These are phyloP conservation scores for Leptodactylus fuscus DNA, from an alignment of 2,113 vertebrate genomes.

Conservation along the genomic window DNA sequence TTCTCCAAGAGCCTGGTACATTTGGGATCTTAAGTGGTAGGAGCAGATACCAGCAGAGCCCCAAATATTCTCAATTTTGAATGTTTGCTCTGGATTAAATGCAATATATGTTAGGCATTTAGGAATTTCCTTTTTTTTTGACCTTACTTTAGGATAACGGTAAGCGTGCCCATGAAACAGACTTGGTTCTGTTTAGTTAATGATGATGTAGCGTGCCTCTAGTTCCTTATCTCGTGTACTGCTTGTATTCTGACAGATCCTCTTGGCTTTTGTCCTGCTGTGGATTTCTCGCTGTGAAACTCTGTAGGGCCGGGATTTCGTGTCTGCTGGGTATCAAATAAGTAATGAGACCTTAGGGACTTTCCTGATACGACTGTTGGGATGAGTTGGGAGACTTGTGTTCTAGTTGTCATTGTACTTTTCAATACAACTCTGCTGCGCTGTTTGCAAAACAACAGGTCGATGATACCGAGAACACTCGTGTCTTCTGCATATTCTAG, in stretches of 20 bases:
- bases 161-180: no score
- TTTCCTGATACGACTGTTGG: conserved; percentile 30
- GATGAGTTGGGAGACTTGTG: conserved; percentile 17
- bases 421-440: neutral
- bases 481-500: neutral
- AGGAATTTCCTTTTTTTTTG: neutral
- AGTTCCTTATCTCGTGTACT: neutral
- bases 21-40: no score
- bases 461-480: neutral
- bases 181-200: neutral
- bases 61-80: neutral
- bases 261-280: conserved; percentile 1
- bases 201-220: neutral
- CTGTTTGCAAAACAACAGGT: neutral
- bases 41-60: no score
- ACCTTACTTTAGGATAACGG: no score
- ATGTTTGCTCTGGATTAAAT: neutral
- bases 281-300: conserved; percentile 21
- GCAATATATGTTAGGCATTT: no score
- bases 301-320: conserved; percentile 17
- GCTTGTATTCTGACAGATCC: neutral
- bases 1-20: no score
- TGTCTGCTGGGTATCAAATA: conserved; percentile 36
- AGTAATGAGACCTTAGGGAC: conserved; percentile 50
- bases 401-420: neutral